These are phyloP conservation scores for Xiphophorus hellerii DNA, from an alignment of 2,113 vertebrate genomes.

Conservation along the genomic window DNA sequence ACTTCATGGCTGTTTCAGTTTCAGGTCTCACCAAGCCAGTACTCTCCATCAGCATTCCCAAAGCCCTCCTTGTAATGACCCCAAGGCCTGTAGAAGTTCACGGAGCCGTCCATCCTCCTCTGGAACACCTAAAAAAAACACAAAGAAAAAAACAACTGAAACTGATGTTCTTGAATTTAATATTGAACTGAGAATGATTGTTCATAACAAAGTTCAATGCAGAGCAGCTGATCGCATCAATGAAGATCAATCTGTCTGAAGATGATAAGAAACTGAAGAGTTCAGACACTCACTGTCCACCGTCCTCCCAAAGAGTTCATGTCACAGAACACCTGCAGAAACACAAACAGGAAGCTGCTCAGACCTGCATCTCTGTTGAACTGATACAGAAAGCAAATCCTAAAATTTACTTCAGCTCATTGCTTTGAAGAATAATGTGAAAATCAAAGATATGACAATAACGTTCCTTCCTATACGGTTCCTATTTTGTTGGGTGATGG, in stretches of 20 bases:
- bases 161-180: neutral
- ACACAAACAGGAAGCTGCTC: neutral
- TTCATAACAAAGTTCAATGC: neutral
- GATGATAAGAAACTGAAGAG: no score
- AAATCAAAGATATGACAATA: no score
- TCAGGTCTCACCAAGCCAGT: conserved; percentile 42
- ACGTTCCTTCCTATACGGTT: no score
- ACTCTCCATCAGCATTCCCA: conserved; percentile 32
- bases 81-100: conserved; percentile 46
- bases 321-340: conserved; percentile 30
- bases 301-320: neutral
- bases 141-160: neutral
- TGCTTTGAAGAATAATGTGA: no score
- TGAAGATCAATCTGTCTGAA: neutral
- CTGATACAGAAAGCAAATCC: no score
- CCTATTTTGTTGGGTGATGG: no score
- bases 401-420: no score
- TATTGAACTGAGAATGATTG: neutral
- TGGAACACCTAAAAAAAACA: conserved; percentile 14
- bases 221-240: neutral
- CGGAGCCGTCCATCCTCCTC: conserved; percentile 29
- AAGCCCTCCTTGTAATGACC: conserved; percentile 23
- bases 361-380: no score
- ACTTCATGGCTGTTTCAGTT: neutral
- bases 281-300: conserved; percentile 29